Percentiles rank a stretch among this genome's conserved stretches.
These are phyloP conservation scores for Periparus ater DNA, from an alignment of 2,797 vertebrate species.

Conservation along the genomic window DNA sequence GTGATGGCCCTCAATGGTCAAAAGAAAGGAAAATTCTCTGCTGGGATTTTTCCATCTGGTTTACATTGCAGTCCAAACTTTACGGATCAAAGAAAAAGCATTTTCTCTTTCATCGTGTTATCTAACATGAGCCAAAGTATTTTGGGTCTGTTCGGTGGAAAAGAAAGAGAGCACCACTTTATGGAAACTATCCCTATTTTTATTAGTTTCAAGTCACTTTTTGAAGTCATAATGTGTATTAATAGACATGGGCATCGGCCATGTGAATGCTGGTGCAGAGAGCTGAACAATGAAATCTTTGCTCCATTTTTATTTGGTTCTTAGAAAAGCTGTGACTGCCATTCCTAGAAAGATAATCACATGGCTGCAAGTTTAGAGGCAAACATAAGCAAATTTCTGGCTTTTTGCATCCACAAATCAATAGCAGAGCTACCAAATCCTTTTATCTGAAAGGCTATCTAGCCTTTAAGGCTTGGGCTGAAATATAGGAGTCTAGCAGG, in stretches of 20 bases:
- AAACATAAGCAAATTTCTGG: neutral
- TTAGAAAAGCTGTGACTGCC: neutral
- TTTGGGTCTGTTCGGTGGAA: constrained; percentile 44
- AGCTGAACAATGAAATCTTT: neutral
- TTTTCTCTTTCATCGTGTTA: constrained; percentile 37
- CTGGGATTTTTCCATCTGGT: constrained; percentile 59
- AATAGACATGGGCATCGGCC: neutral
- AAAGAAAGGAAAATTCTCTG: constrained; percentile 38
- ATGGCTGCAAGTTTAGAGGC: neutral
- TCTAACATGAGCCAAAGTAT: constrained; percentile 54
- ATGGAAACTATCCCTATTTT: constrained; percentile 36
- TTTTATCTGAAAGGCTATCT: neutral
- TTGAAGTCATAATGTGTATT: neutral
- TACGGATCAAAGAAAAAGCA: constrained; percentile 35
- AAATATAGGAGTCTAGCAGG: neutral
- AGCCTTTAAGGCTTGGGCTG: neutral
- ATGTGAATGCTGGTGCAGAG: neutral
- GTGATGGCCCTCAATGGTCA: constrained; percentile 16
- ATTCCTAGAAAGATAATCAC: constrained; percentile 24
- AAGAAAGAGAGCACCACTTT: constrained; percentile 3
- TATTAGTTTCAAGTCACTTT: constrained; percentile 34
- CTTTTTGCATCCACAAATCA: neutral
- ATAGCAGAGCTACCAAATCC: neutral
- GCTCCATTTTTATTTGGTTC: neutral
- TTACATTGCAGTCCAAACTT: constrained; percentile 47